Evolutionary conservation across 2,797 vertebrate genomes (phyloP), one percentile per base, ranked within the genome.

Genomic region (Oryzias sinensis): DNA sequence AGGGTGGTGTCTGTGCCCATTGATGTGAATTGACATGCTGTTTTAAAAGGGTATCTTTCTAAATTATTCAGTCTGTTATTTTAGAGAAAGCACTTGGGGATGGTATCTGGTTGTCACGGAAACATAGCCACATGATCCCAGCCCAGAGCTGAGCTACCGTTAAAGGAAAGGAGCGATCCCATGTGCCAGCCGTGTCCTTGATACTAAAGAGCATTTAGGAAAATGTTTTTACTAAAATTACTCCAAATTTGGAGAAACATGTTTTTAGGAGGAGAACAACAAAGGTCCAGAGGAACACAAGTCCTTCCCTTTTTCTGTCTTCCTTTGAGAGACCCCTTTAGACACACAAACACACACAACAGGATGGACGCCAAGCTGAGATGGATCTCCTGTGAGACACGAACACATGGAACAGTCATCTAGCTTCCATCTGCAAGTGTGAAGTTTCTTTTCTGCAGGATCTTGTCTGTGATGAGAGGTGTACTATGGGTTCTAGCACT

Each of bases 41-140:
- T 85, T 91, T 83, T 78, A 89, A 91, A 86, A 88, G 88, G 87
- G 81, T 37, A 90, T 88, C 76, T 53, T 65, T 82, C 70, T 91
- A 83, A 91, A 91, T 91, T 87, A 91, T 91, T 90, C 87, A 91
- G 68, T 78, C 80, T 89, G 87, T 91, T 90, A 86, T 90, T 90
- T 87, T 83, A 87, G 86, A 70, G 70, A 79, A 80, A 81, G 77
- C 56, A 52, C 70, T 84, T 51, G 16, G 53, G 49, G 63, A 72
- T 73, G 80, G 86, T 89, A 80, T 86, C 85, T 85, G 80, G 87
- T 88, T 90, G 87, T 89, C 88, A 87, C 79, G 80, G 82, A 79
- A 88, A 89, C 88, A 80, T 68, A 65, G 82, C 80, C 83, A 76
- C 76, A 66, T 83, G 79, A 87, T 87, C 66, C 70, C 9, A 72